These are phyloP conservation scores for Heliconius himera DNA, from an alignment of 1,140 invertebrate species.

Conservation along the genomic window DNA sequence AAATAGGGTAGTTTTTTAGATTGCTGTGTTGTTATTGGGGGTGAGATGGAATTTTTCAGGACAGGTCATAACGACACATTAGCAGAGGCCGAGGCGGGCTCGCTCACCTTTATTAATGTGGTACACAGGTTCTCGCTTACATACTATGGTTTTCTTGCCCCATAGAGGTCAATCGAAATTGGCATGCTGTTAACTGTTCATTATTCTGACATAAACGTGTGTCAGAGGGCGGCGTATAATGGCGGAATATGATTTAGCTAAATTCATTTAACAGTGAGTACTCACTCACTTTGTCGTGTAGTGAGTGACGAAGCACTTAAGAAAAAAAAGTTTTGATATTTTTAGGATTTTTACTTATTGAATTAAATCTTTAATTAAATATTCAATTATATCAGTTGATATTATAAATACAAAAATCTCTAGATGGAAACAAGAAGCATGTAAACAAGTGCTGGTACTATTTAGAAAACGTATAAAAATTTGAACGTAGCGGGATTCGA, in stretches of 20 bases:
- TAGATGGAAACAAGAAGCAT: not conserved
- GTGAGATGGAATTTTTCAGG: constrained; percentile 71
- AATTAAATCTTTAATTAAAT: not conserved
- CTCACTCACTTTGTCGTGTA: too few relatives aligned
- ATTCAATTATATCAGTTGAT: not conserved
- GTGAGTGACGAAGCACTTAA: too few relatives aligned
- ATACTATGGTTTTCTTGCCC: constrained; percentile 45
- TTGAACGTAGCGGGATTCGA: too few relatives aligned
- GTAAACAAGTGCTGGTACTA: not conserved
- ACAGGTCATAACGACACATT: constrained; percentile 76
- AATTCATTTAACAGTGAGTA: not conserved
- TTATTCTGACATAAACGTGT: constrained; percentile 31
- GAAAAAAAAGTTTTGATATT: too few relatives aligned
- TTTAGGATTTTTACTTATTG: not conserved
- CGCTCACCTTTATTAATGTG: constrained; percentile 76
- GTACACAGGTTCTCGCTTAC: constrained; percentile 67
- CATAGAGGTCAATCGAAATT: constrained; percentile 57
- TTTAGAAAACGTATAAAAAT: too few relatives aligned
- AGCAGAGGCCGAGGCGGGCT: constrained; percentile 66
- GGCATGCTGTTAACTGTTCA: constrained; percentile 47
- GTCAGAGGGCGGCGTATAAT: not conserved
- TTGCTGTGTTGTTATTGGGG: constrained; percentile 41
- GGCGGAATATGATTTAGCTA: not conserved
- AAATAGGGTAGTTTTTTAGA: constrained; percentile 44
- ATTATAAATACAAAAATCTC: not conserved